Evolutionary conservation across 2,113 vertebrate species (phyloP).

Genomic region (Psilopogon haemacephalus): DNA sequence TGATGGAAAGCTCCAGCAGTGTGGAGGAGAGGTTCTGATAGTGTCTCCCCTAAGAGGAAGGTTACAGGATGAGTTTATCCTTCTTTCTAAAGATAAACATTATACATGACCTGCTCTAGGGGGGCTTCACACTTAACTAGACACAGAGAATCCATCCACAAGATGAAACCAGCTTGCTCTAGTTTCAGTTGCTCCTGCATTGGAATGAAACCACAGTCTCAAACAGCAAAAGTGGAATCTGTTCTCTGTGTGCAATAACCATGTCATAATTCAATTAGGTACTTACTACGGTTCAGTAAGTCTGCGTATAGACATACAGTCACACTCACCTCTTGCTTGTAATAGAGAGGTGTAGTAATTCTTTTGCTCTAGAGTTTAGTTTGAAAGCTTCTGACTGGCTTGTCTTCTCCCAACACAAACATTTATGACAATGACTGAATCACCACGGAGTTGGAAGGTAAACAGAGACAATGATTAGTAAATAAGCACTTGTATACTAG

Average conservation of each 20-base stretch:
- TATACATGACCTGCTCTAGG: background rate
- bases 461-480: background rate
- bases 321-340: background rate
- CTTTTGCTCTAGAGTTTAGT: background rate
- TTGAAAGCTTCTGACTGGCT: background rate
- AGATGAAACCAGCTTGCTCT: background rate
- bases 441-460: background rate
- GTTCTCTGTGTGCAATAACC: background rate
- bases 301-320: background rate
- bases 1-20: background rate
- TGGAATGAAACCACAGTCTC: background rate
- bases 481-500: background rate
- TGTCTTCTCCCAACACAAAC: background rate
- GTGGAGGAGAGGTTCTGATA: background rate
- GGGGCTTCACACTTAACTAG: background rate
- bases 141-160: background rate
- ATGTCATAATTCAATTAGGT: background rate
- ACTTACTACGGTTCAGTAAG: background rate
- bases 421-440: background rate
- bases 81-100: background rate
- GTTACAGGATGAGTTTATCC: background rate
- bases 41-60: background rate
- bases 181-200: background rate
- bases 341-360: background rate
- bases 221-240: background rate